phyloP scores from a whole-genome alignment of 1,140 invertebrate genomes.

The Nasonia vitripennis region DNA sequence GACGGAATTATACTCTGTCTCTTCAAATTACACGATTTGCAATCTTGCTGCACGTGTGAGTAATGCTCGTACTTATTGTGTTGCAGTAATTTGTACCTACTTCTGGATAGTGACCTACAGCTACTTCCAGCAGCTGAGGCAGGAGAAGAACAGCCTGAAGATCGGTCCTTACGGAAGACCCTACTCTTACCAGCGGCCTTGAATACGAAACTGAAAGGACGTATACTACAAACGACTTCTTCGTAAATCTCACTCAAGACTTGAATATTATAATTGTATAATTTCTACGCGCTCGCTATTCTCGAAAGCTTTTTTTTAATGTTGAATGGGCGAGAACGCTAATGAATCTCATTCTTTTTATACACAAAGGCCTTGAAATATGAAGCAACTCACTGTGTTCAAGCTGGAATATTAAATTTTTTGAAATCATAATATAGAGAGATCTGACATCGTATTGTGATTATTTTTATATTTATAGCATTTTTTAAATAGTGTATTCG shows the following conservation, averaged over 20 bases:
- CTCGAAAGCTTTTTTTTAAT: no score
- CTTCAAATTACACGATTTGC: no score
- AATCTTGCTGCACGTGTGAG: no score
- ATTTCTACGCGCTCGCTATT: background rate
- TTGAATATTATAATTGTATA: background rate
- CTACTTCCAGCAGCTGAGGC: slow-evolving; percentile 82
- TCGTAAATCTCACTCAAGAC: slow-evolving; percentile 25
- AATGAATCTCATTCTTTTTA: no score
- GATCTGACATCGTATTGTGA: no score
- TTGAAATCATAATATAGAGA: no score
- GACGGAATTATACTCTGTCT: no score
- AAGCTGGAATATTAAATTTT: no score
- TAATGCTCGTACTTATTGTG: slow-evolving; percentile 25
- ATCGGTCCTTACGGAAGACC: slow-evolving; percentile 74
- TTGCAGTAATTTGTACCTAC: slow-evolving; percentile 82
- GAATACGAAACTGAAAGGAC: slow-evolving; percentile 50
- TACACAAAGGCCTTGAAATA: no score
- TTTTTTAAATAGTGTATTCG: background rate
- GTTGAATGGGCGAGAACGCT: background rate
- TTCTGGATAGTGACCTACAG: slow-evolving; percentile 88
- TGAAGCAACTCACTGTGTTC: no score
- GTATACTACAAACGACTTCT: background rate
- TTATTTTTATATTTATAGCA: background rate
- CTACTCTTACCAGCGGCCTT: slow-evolving; percentile 70
- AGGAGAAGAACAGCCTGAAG: slow-evolving; percentile 79